Percentiles rank a stretch among this genome's conserved stretches.
Evolutionary conservation across 2,113 vertebrate genomes (phyloP).

Genomic region (Prolemur simus): DNA sequence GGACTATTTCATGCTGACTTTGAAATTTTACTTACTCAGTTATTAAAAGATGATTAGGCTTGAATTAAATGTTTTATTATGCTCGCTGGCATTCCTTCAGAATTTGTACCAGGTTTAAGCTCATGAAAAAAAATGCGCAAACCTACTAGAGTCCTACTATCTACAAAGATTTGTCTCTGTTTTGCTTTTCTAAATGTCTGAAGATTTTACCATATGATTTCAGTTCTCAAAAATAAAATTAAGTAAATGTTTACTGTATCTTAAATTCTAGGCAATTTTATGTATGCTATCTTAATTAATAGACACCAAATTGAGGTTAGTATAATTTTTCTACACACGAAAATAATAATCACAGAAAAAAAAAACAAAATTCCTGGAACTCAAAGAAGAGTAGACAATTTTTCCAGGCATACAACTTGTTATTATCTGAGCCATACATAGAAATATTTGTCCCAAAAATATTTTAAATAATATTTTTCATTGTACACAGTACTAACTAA

Average conservation of each 20-base stretch:
- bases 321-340: background rate
- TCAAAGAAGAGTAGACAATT: background rate
- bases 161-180: background rate
- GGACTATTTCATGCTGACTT: background rate
- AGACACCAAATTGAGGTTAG: background rate
- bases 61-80: background rate
- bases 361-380: background rate
- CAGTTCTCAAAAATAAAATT: background rate
- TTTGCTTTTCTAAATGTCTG: background rate
- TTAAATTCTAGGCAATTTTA: background rate
- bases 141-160: background rate
- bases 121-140: background rate
- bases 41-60: background rate
- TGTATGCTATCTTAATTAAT: background rate
- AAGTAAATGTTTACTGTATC: background rate
- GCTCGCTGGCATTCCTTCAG: background rate
- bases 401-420: background rate
- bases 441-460: background rate
- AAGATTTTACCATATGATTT: background rate
- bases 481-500: background rate
- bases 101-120: background rate
- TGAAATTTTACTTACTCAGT: background rate
- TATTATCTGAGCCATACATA: background rate
- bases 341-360: background rate
- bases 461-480: background rate